Percentiles rank a stretch among this genome's conserved stretches.
Conservation (phyloP, 2,797 vertebrate genomes). For the Ispidina lecontei region DNA sequence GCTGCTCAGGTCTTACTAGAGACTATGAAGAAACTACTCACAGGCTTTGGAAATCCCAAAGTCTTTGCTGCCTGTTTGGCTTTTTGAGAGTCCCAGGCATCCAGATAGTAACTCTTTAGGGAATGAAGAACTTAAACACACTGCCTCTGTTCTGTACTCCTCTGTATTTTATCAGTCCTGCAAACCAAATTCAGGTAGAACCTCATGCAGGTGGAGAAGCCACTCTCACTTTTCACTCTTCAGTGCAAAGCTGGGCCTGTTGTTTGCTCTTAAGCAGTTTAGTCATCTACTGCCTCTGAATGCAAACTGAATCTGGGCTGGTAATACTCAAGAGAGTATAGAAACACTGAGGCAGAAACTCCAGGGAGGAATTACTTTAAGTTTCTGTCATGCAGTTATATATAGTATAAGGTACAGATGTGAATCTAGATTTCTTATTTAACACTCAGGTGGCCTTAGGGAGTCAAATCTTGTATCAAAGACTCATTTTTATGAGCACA, state of each 20-base stretch:
- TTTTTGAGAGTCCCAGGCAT: background rate
- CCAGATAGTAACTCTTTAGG: background rate
- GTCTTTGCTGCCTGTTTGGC: background rate
- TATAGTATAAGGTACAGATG: background rate
- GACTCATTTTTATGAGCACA: background rate
- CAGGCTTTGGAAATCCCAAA: background rate
- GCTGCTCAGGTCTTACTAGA: background rate
- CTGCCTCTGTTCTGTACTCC: background rate
- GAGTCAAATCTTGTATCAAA: background rate
- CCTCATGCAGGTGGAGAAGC: background rate
- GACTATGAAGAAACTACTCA: background rate
- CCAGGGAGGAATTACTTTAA: background rate
- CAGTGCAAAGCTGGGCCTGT: accelerated
- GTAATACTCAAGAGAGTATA: background rate
- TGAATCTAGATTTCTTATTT: background rate
- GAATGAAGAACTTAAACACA: background rate
- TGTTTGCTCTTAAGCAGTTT: background rate
- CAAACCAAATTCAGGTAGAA: background rate
- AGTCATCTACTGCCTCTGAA: background rate
- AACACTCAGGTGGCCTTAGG: background rate
- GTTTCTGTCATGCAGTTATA: background rate
- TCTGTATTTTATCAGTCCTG: background rate
- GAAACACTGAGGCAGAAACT: background rate
- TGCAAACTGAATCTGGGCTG: background rate
- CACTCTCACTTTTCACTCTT: background rate